phyloP scores from a whole-genome alignment of 2,113 vertebrate genomes.

The Chascanopsetta lugubris region DNA sequence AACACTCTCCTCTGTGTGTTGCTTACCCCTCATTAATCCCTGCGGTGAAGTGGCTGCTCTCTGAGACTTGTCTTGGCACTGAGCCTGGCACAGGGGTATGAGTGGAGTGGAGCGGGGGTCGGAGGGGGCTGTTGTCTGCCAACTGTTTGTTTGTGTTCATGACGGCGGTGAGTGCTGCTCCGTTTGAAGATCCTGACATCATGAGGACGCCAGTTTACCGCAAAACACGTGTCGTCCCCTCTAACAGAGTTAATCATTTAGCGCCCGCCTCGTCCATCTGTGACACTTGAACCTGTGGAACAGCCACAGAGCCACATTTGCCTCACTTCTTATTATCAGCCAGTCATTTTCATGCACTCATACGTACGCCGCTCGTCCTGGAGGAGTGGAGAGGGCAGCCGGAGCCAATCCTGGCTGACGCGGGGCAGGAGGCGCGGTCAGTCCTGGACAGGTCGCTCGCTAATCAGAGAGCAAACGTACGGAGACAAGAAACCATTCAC shows the following conservation, averaged over 20 bases:
- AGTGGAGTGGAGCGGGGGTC: slow-evolving; percentile 23
- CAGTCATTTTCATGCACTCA: not conserved
- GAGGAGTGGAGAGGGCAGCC: too few species aligned
- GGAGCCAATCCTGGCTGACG: too few species aligned
- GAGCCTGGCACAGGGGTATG: slow-evolving; percentile 27
- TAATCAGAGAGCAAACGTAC: too few species aligned
- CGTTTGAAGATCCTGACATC: slow-evolving; percentile 47
- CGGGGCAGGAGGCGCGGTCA: too few species aligned
- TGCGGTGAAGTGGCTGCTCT: slow-evolving; percentile 50
- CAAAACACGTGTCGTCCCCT: slow-evolving; percentile 60
- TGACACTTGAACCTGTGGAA: slow-evolving; percentile 32
- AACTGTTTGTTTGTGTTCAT: slow-evolving; percentile 69
- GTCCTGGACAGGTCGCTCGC: too few species aligned
- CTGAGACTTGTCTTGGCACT: slow-evolving; percentile 28
- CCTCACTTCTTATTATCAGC: too few species aligned
- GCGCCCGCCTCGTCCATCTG: slow-evolving; percentile 33
- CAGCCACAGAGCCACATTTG: too few species aligned
- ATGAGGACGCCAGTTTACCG: slow-evolving; percentile 54
- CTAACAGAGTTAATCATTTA: slow-evolving; percentile 49
- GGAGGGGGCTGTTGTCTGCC: slow-evolving; percentile 32
- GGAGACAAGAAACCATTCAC: too few species aligned
- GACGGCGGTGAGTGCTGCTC: slow-evolving; percentile 65
- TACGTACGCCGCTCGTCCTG: too few species aligned
- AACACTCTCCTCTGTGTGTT: slow-evolving; percentile 38
- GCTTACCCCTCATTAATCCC: slow-evolving; percentile 40